Evolutionary conservation across 2,797 vertebrate species (phyloP).

Genomic region (Mormyrus hasselquistii): DNA sequence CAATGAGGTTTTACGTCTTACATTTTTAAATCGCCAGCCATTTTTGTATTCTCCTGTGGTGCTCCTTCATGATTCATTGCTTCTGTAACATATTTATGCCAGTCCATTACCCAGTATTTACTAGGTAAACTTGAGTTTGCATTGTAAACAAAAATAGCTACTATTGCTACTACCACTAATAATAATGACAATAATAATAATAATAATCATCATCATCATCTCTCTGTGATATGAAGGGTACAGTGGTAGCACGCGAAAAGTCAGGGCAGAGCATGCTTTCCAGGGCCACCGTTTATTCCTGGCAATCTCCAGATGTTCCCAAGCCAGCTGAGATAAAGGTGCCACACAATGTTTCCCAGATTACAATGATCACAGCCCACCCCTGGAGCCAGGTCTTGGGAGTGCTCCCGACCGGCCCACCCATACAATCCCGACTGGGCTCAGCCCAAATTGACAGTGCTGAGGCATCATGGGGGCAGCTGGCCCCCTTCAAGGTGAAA

Average conservation of each 20-base stretch:
- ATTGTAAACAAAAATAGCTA: constrained; percentile 15
- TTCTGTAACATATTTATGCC: constrained; percentile 22
- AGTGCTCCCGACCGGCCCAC: background rate
- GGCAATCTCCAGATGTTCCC: background rate
- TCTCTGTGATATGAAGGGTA: background rate
- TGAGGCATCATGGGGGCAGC: background rate
- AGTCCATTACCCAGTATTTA: constrained; percentile 16
- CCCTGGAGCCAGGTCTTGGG: background rate
- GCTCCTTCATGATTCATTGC: constrained; percentile 20
- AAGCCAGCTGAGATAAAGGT: background rate
- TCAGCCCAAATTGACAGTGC: background rate
- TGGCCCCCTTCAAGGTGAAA: background rate
- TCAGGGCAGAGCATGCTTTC: background rate
- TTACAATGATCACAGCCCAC: background rate
- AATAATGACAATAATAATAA: background rate
- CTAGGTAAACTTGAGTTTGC: constrained; percentile 9
- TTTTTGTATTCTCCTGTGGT: constrained; percentile 21
- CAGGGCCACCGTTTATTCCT: background rate
- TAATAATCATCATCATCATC: background rate
- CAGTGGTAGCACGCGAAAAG: background rate
- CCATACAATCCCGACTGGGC: background rate
- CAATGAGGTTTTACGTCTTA: constrained; percentile 21
- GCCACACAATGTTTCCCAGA: background rate
- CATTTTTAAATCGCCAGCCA: constrained; percentile 13
- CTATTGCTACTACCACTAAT: background rate